Evolutionary conservation across 2,113 vertebrate species (phyloP).

Genomic region (Patagioenas fasciata): DNA sequence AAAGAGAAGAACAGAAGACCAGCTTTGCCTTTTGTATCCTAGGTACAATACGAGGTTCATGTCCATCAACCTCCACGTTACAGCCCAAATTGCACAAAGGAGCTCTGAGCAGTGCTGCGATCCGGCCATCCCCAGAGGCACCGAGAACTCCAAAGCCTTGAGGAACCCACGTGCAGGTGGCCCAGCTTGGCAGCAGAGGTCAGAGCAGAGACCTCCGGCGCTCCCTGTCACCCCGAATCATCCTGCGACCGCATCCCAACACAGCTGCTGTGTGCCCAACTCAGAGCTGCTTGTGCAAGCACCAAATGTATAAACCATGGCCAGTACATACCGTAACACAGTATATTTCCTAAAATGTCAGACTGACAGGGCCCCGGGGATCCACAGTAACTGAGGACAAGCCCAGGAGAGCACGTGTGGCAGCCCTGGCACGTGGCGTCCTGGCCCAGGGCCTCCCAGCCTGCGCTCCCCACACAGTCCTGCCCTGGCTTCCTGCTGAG

Average conservation of each 20-base stretch:
- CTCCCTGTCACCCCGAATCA: rapidly evolving
- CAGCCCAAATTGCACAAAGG: neutral
- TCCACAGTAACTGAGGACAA: neutral
- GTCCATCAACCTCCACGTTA: neutral
- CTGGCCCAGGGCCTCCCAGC: neutral
- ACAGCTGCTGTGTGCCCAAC: neutral
- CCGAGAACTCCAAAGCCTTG: neutral
- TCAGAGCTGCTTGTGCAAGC: neutral
- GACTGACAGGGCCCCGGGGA: neutral
- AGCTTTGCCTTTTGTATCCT: neutral
- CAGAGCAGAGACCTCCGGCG: neutral
- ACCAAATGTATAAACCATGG: neutral
- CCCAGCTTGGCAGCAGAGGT: neutral
- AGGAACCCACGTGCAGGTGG: neutral
- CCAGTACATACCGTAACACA: neutral
- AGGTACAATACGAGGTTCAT: rapidly evolving
- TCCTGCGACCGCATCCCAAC: neutral
- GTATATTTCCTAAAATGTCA: neutral
- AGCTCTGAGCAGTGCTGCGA: neutral
- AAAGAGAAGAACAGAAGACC: neutral
- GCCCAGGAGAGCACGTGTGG: neutral
- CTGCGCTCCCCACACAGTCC: neutral
- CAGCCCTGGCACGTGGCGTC: neutral
- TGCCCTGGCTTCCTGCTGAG: neutral
- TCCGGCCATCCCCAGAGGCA: neutral